Evolutionary conservation across 2,797 vertebrate species (phyloP).

Genomic region (Myripristis jacobus): DNA sequence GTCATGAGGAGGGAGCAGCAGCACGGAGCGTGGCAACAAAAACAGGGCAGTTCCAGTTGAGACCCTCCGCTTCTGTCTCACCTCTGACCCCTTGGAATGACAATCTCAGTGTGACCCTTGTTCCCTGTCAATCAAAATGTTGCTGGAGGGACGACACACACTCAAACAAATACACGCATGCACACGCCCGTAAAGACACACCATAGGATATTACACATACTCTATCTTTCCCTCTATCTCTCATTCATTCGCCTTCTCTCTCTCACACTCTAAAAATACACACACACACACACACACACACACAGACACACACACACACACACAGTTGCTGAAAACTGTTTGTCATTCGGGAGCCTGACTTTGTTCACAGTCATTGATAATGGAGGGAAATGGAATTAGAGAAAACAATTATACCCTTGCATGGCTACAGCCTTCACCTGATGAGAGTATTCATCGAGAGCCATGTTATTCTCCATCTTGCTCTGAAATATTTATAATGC

Average conservation of each 20-base stretch:
- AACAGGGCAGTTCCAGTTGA: constrained; percentile 52
- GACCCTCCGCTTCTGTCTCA: constrained; percentile 56
- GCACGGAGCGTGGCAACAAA: constrained; percentile 41
- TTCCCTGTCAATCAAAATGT: constrained; percentile 66
- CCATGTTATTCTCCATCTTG: constrained; percentile 67
- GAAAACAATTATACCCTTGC: constrained; percentile 84
- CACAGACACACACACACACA: constrained; percentile 16
- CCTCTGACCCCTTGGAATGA: constrained; percentile 62
- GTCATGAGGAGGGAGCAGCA: constrained; percentile 66
- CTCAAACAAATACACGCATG: not conserved
- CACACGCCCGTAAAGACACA: constrained; percentile 15
- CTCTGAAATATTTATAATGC: constrained; percentile 82
- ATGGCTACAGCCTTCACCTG: constrained; percentile 74
- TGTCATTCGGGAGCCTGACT: constrained; percentile 62
- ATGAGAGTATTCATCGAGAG: constrained; percentile 71
- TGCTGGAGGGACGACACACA: constrained; percentile 23
- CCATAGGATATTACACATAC: constrained; percentile 1
- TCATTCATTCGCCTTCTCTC: too few relatives aligned
- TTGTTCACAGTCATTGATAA: constrained; percentile 68
- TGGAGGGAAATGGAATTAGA: constrained; percentile 77
- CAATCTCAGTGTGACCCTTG: constrained; percentile 65
- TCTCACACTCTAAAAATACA: too few relatives aligned
- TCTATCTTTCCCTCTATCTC: not conserved
- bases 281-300: not conserved
- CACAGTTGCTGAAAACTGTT: constrained; percentile 46